Evolutionary conservation across 2,888 invertebrate species (phyloP).

Genomic region (Elmis aenea): DNA sequence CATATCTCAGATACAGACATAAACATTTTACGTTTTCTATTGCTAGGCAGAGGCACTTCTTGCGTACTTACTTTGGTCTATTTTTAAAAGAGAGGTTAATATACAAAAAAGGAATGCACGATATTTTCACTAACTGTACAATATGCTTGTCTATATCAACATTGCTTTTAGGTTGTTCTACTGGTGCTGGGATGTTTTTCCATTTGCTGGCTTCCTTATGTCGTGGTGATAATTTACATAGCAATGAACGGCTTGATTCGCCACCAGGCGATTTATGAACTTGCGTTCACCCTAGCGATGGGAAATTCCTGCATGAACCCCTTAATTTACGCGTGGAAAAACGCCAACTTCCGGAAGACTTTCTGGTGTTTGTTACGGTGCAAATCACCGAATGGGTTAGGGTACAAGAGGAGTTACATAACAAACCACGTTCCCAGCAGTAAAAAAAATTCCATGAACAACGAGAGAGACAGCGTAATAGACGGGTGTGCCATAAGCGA

Average conservation of each 20-base stretch:
- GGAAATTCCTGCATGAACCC: conserved; percentile 78
- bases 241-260: conserved; percentile 27
- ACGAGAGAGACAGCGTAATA: conserved; percentile 22
- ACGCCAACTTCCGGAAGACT: conserved; percentile 68
- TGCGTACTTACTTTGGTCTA: too few relatives aligned
- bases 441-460: conserved; percentile 51
- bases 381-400: conserved; percentile 52
- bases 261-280: conserved; percentile 37
- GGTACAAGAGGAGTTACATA: conserved; percentile 41
- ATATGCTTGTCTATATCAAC: too few relatives aligned
- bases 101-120: too few relatives aligned
- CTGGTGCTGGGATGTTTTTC: conserved; percentile 75
- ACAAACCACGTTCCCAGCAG: conserved; percentile 53
- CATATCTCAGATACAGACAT: too few relatives aligned
- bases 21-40: too few relatives aligned
- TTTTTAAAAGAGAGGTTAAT: too few relatives aligned
- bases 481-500: conserved; percentile 10
- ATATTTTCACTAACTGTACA: too few relatives aligned
- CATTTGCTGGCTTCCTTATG: conserved; percentile 77
- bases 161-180: conserved; percentile 76
- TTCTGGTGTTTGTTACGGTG: conserved; percentile 65
- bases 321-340: conserved; percentile 82
- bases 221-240: conserved; percentile 52
- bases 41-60: too few relatives aligned
- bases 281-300: conserved; percentile 60